Conservation (phyloP, 2,888 invertebrate species). For the Rhyacophila evoluta region DNA sequence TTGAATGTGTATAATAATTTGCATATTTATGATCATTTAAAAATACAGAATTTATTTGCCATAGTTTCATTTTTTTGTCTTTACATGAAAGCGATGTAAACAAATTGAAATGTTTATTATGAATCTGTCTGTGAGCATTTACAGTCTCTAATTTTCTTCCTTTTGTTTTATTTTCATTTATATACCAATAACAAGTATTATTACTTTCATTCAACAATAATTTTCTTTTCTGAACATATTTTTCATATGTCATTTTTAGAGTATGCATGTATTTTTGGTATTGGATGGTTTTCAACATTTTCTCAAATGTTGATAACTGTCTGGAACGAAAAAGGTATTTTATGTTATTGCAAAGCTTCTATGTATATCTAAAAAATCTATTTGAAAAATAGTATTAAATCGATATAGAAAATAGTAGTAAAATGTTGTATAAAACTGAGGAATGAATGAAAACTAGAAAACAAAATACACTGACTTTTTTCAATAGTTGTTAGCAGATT, state of each 20-base stretch:
- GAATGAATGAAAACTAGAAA: no score
- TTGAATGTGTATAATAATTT: not conserved
- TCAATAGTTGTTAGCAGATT: no score
- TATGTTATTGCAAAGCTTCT: no score
- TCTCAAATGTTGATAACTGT: slow-evolving; percentile 36
- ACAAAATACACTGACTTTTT: no score
- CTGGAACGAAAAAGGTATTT: no score
- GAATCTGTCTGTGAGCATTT: not conserved
- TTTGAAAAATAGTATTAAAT: no score
- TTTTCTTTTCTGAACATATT: slow-evolving; percentile 25
- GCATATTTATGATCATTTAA: not conserved
- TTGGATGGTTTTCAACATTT: slow-evolving; percentile 31
- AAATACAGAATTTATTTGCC: not conserved
- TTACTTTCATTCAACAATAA: not conserved
- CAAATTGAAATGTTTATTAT: not conserved
- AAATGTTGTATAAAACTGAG: no score
- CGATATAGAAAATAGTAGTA: no score
- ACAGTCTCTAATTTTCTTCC: not conserved
- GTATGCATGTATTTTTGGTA: slow-evolving; percentile 39
- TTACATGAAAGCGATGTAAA: slow-evolving; percentile 31
- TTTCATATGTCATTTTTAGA: slow-evolving; percentile 31
- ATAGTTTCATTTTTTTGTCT: slow-evolving; percentile 2
- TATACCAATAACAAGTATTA: not conserved
- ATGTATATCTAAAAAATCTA: no score
- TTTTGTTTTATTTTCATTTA: not conserved